Conservation (phyloP, 2,888 invertebrate genomes). For the Bombylius discolor region DNA sequence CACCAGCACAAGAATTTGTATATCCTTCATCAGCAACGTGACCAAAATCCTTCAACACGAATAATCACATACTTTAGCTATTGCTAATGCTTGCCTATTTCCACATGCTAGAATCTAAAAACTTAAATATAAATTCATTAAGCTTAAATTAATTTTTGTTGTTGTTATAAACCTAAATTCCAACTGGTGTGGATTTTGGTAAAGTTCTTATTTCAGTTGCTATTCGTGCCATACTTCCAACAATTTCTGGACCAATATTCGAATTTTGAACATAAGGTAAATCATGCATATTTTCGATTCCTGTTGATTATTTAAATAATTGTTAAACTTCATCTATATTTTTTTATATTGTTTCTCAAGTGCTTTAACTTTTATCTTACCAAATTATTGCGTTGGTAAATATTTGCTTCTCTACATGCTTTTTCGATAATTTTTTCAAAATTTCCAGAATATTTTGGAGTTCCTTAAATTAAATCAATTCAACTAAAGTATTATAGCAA, state of each 20-base stretch:
- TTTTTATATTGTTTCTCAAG: neutral
- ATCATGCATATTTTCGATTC: conserved; percentile 75
- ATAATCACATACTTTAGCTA: conserved; percentile 56
- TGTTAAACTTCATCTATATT: neutral
- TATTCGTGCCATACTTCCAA: conserved; percentile 53
- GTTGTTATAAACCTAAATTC: conserved; percentile 41
- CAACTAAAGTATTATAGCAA: neutral
- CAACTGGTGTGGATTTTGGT: conserved; percentile 41
- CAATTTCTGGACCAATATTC: conserved; percentile 51
- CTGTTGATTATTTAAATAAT: conserved; percentile 29
- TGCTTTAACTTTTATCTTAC: conserved; percentile 25
- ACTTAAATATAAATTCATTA: neutral
- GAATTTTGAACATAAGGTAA: conserved; percentile 51
- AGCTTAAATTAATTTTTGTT: neutral
- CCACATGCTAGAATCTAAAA: conserved; percentile 52
- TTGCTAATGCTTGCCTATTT: conserved; percentile 60
- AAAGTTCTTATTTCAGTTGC: conserved; percentile 46
- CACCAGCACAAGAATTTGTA: conserved; percentile 61
- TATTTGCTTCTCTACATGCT: conserved; percentile 47
- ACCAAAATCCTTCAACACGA: conserved; percentile 61
- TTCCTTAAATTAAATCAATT: conserved; percentile 33
- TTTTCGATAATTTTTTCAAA: conserved; percentile 43
- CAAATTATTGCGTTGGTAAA: conserved; percentile 44
- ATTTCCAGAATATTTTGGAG: conserved; percentile 44
- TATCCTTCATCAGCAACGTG: conserved; percentile 74